Conservation (phyloP, 2,888 invertebrate genomes). For the Drosophila nigricruria region DNA sequence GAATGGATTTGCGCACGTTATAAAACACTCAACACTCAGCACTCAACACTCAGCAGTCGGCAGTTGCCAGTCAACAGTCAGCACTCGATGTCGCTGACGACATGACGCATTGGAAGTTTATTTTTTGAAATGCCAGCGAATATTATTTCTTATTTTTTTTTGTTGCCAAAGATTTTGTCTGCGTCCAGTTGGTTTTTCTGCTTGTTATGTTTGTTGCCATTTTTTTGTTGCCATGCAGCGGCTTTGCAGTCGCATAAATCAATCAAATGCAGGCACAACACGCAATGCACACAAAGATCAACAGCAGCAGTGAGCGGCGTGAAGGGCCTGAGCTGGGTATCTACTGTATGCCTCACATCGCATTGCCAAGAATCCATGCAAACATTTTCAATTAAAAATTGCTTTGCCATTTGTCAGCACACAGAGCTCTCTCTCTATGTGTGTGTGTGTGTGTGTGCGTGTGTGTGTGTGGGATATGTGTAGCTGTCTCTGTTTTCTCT, state of each 20-base stretch:
- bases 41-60: background rate
- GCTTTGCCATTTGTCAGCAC: constrained; percentile 74
- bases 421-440: background rate
- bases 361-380: constrained; percentile 78
- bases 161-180: constrained; percentile 14
- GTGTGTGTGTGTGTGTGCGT: background rate
- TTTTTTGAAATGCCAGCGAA: constrained; percentile 54
- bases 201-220: constrained; percentile 2
- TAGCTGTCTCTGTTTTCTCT: constrained; percentile 27
- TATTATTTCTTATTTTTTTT: constrained; percentile 2
- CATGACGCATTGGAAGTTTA: constrained; percentile 71
- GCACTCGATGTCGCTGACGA: constrained; percentile 47
- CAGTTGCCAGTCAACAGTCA: constrained; percentile 49
- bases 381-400: constrained; percentile 79
- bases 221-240: constrained; percentile 28
- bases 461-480: constrained; percentile 1
- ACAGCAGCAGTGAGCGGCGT: constrained; percentile 9
- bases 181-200: constrained; percentile 5
- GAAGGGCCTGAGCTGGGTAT: background rate
- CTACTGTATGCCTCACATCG: constrained; percentile 46
- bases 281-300: constrained; percentile 61
- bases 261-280: constrained; percentile 75
- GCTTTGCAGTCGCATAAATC: constrained; percentile 61
- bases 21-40: constrained; percentile 69
- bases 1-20: constrained; percentile 67